These are phyloP conservation scores for Muscina levida DNA, from an alignment of 2,888 invertebrate genomes.

Conservation along the genomic window DNA sequence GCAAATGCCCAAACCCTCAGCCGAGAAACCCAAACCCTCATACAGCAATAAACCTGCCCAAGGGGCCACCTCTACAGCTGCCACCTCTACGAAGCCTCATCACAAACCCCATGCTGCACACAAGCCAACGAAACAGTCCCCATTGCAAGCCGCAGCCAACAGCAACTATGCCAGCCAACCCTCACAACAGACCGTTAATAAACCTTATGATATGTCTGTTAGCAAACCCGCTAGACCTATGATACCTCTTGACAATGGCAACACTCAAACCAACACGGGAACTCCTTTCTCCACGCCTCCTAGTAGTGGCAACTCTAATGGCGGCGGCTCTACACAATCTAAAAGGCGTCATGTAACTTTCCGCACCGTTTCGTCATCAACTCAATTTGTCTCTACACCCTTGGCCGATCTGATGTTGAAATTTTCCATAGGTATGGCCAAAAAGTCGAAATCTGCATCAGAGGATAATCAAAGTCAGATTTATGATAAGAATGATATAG, in stretches of 20 bases:
- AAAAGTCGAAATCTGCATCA: conserved; percentile 57
- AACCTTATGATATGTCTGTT: too few relatives aligned
- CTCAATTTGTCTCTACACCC: conserved; percentile 75
- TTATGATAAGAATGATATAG: conserved; percentile 42
- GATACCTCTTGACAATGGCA: not conserved
- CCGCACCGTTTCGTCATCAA: conserved; percentile 73
- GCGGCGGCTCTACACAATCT: conserved; percentile 60
- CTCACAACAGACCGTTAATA: too few relatives aligned
- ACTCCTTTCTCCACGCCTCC: conserved; percentile 25
- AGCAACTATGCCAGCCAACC: not conserved
- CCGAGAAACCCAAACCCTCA: conserved; percentile 13
- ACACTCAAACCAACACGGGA: not conserved
- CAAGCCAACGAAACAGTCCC: not conserved
- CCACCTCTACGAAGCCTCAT: not conserved
- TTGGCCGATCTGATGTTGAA: conserved; percentile 75
- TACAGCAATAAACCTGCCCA: not conserved
- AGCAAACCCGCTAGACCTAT: too few relatives aligned
- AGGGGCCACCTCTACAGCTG: not conserved
- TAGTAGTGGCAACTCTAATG: conserved; percentile 56
- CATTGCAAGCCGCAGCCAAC: not conserved
- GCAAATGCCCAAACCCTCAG: not conserved
- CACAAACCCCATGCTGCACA: not conserved
- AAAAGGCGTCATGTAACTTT: conserved; percentile 71
- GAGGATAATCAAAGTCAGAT: conserved; percentile 32
- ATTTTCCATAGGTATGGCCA: conserved; percentile 75